Conservation (phyloP, 2,797 vertebrate genomes). For the Sebastes aleutianus region DNA sequence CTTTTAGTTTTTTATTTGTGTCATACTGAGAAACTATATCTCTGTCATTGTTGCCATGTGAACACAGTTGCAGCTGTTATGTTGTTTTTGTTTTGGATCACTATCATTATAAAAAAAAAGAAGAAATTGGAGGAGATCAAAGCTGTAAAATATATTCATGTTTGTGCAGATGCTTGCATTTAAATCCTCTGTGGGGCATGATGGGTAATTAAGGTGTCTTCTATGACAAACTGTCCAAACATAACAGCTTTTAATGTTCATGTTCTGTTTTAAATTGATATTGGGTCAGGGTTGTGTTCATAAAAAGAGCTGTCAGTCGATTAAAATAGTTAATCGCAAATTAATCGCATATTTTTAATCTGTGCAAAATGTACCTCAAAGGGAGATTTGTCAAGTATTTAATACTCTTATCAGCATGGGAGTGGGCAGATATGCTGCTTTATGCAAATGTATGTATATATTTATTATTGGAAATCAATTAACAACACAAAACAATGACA, state of each 20-base stretch:
- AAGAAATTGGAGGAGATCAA: not conserved
- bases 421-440: no score
- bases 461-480: no score
- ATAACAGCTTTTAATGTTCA: not conserved
- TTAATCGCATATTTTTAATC: no score
- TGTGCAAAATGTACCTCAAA: no score
- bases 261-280: not conserved
- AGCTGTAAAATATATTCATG: not conserved
- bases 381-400: no score
- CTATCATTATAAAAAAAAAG: not conserved
- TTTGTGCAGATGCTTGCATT: slow-evolving; percentile 16
- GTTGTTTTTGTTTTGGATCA: slow-evolving; percentile 2
- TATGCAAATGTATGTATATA: no score
- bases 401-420: no score
- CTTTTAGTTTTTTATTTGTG: not conserved
- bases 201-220: not conserved
- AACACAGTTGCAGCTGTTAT: not conserved
- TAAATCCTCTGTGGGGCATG: not conserved
- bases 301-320: not conserved
- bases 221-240: not conserved
- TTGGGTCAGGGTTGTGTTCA: not conserved
- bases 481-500: no score
- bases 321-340: no score
- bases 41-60: not conserved
- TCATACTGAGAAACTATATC: not conserved